Conservation (phyloP, 2,888 invertebrate genomes). For the Spodoptera picta region DNA sequence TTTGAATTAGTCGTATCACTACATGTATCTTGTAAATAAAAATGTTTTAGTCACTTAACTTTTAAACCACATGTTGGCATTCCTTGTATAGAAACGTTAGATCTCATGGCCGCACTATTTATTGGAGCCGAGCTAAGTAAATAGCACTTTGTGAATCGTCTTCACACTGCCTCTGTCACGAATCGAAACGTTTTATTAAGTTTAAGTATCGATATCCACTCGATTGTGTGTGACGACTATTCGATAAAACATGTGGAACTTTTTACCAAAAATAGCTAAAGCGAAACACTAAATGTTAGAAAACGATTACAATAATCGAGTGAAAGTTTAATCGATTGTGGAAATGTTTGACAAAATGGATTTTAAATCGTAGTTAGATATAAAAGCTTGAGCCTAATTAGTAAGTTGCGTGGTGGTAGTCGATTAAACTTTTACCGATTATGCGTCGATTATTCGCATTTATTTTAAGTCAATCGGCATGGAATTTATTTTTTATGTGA, state of each 20-base stretch:
- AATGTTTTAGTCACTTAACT: slow-evolving; percentile 56
- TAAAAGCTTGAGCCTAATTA: slow-evolving; percentile 14
- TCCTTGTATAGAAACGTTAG: slow-evolving; percentile 56
- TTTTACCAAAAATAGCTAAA: slow-evolving; percentile 54
- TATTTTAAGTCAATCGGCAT: slow-evolving; percentile 40
- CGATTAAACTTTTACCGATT: slow-evolving; percentile 34
- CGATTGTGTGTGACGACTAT: slow-evolving; percentile 46
- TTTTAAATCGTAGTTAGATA: slow-evolving; percentile 11
- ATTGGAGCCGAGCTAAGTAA: slow-evolving; percentile 44
- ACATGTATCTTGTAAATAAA: slow-evolving; percentile 55
- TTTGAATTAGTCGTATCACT: slow-evolving; percentile 49
- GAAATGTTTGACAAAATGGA: slow-evolving; percentile 5
- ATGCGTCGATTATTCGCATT: slow-evolving; percentile 21
- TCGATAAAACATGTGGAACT: slow-evolving; percentile 47
- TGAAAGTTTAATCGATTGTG: slow-evolving; percentile 30
- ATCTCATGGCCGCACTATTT: slow-evolving; percentile 42
- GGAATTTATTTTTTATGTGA: slow-evolving; percentile 56
- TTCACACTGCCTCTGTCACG: slow-evolving; percentile 51
- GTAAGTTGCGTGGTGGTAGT: slow-evolving; percentile 3
- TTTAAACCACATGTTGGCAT: slow-evolving; percentile 54
- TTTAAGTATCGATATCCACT: slow-evolving; percentile 45
- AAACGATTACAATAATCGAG: slow-evolving; percentile 34
- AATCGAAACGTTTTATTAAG: slow-evolving; percentile 31
- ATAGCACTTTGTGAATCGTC: slow-evolving; percentile 30
- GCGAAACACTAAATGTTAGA: slow-evolving; percentile 36